Conservation (phyloP, 2,797 vertebrate genomes). For the Helostoma temminkii region DNA sequence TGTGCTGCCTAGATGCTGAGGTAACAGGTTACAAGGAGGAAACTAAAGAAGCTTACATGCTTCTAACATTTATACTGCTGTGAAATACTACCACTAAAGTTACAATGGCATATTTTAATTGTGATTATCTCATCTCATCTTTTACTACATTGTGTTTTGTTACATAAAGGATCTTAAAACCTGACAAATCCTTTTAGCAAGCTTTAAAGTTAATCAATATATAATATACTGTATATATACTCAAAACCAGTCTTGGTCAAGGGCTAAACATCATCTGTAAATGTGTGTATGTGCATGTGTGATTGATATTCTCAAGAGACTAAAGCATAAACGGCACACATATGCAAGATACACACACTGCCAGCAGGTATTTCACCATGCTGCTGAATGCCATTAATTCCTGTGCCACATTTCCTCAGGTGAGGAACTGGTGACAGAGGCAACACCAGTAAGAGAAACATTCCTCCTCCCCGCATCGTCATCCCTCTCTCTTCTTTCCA, state of each 20-base stretch:
- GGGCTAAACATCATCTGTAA: slow-evolving; percentile 26
- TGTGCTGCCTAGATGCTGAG: slow-evolving; percentile 67
- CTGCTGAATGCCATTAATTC: slow-evolving; percentile 73
- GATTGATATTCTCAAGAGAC: slow-evolving; percentile 51
- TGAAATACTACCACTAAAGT: slow-evolving; percentile 58
- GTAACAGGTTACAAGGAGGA: slow-evolving; percentile 61
- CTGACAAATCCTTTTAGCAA: too few relatives aligned
- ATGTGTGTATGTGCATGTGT: slow-evolving; percentile 15
- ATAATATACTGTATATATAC: too few relatives aligned
- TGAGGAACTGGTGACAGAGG: slow-evolving; percentile 81
- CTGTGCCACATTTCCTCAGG: slow-evolving; percentile 77
- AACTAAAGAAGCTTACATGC: slow-evolving; percentile 50
- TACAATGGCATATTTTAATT: slow-evolving; percentile 43
- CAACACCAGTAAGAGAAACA: slow-evolving; percentile 72
- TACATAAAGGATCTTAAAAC: slow-evolving; percentile 38
- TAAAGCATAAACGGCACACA: slow-evolving; percentile 44
- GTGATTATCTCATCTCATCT: too few relatives aligned
- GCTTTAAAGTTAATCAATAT: too few relatives aligned
- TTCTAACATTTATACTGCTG: slow-evolving; percentile 45
- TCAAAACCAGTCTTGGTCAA: too few relatives aligned
- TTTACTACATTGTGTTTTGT: slow-evolving; percentile 36
- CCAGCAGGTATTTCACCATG: slow-evolving; percentile 70
- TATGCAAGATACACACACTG: slow-evolving; percentile 32
- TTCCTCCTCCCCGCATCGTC: slow-evolving; percentile 26
- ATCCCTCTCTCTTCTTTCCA: slow-evolving; percentile 23